Percentiles rank a stretch among this genome's conserved stretches.
Conservation (phyloP, 2,113 vertebrate genomes). For the Elephas maximus region DNA sequence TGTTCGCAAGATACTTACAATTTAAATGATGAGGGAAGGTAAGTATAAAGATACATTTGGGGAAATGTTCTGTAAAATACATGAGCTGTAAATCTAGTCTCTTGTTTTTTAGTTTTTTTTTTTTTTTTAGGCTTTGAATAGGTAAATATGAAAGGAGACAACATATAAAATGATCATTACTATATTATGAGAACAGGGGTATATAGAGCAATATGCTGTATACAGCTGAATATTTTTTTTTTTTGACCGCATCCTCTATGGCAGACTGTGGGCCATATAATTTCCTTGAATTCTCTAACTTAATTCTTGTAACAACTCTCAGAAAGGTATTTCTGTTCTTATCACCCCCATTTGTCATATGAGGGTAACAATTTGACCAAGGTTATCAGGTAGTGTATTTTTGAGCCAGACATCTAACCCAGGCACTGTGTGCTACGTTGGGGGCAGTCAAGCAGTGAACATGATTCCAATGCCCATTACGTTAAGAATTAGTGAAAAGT, state of each 20-base stretch:
- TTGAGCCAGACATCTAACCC: neutral
- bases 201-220: neutral
- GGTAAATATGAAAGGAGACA: neutral
- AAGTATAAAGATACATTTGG: neutral
- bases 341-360: neutral
- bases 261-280: neutral
- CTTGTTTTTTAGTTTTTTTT: neutral
- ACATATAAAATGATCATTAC: neutral
- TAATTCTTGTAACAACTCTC: neutral
- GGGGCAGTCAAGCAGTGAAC: neutral
- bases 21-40: neutral
- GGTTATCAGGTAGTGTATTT: neutral
- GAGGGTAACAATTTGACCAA: neutral
- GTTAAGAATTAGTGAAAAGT: conserved; percentile 28
- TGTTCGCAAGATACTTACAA: neutral
- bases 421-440: neutral
- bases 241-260: neutral
- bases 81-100: neutral
- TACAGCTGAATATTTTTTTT: neutral
- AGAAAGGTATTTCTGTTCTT: neutral
- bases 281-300: neutral
- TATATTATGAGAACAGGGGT: neutral
- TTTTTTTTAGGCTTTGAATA: neutral
- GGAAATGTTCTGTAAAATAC: neutral
- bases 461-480: neutral